Conservation (phyloP, 2,888 invertebrate genomes). For the Folsomia candida region DNA sequence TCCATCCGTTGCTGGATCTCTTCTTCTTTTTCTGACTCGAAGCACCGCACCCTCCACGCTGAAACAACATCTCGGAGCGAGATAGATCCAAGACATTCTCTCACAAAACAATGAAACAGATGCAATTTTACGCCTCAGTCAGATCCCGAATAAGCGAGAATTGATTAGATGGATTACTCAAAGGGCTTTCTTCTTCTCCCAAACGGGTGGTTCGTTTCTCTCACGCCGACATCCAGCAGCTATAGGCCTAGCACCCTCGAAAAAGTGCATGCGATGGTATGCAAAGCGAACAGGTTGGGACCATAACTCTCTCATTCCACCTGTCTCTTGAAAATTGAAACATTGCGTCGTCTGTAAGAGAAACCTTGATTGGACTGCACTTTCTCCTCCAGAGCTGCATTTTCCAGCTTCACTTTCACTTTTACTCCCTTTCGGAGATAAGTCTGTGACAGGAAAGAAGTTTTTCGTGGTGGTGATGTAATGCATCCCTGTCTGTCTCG, state of each 20-base stretch:
- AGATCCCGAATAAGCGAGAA: constrained; percentile 19
- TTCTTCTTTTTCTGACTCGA: too few species aligned
- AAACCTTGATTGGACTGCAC: too few species aligned
- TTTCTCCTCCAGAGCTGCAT: too few species aligned
- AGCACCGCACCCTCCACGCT: not conserved
- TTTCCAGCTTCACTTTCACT: constrained; percentile 13
- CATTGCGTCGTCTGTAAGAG: not conserved
- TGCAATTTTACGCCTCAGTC: not conserved
- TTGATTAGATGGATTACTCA: constrained; percentile 30
- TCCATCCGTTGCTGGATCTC: constrained; percentile 9
- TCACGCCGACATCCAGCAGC: not conserved
- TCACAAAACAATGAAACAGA: constrained; percentile 7
- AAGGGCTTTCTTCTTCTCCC: constrained; percentile 8
- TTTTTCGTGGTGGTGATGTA: too few species aligned
- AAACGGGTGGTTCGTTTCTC: not conserved
- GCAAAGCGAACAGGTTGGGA: not conserved
- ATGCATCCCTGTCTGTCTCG: too few species aligned
- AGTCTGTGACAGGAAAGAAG: too few species aligned
- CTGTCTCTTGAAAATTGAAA: not conserved
- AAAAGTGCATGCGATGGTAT: not conserved
- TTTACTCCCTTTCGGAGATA: constrained; percentile 13
- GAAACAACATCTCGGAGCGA: not conserved
- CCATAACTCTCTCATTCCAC: not conserved
- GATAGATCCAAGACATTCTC: not conserved
- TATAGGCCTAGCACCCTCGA: not conserved